Percentiles rank a stretch among this genome's conserved stretches.
Evolutionary conservation across 2,113 vertebrate species (phyloP).

Genomic region (Brachyhypopomus occidentalis): DNA sequence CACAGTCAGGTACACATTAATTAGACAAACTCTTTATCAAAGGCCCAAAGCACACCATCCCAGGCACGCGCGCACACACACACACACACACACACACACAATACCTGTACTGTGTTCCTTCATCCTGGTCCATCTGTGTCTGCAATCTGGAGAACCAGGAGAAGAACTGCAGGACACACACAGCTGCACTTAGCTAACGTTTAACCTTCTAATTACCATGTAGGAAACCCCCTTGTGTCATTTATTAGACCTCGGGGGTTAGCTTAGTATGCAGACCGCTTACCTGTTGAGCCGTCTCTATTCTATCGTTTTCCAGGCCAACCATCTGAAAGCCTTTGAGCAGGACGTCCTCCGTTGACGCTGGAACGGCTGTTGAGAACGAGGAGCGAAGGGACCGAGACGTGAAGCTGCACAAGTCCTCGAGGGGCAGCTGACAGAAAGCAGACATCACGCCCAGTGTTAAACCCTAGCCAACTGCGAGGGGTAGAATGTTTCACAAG

Average conservation of each 20-base stretch:
- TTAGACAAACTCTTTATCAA: too few relatives aligned
- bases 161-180: conserved; percentile 84
- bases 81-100: conserved; percentile 51
- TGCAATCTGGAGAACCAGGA: conserved; percentile 96
- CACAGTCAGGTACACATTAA: too few relatives aligned
- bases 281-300: conserved; percentile 97
- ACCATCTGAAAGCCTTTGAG: conserved; percentile 86
- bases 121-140: conserved; percentile 91
- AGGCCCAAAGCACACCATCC: conserved; percentile 29
- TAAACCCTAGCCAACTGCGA: too few relatives aligned
- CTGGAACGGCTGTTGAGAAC: conserved; percentile 79
- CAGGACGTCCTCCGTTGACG: conserved; percentile 89
- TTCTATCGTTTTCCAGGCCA: conserved; percentile 84
- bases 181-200: neutral
- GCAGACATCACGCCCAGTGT: neutral
- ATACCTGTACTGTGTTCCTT: conserved; percentile 87
- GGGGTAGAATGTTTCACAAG: too few relatives aligned
- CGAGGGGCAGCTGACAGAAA: conserved; percentile 85
- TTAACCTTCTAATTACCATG: too few relatives aligned
- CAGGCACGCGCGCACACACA: neutral
- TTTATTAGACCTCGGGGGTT: neutral
- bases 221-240: neutral
- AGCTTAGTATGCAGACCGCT: too few relatives aligned
- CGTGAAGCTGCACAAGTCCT: conserved; percentile 88
- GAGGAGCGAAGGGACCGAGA: conserved; percentile 78